These are phyloP conservation scores for Metopia argyrocephala DNA, from an alignment of 2,888 invertebrate genomes.

Conservation along the genomic window DNA sequence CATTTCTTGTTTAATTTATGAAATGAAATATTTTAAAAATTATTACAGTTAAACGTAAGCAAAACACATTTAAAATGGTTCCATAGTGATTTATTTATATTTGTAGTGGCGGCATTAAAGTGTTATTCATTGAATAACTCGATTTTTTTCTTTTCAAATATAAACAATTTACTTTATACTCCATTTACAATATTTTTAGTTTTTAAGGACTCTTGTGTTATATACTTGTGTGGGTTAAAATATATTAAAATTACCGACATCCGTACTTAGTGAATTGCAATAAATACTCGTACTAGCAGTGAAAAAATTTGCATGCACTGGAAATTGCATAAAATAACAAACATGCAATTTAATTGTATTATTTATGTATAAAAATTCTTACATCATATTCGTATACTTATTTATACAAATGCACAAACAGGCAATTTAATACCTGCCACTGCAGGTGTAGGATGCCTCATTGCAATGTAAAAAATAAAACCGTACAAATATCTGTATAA, in stretches of 20 bases:
- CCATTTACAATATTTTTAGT: not conserved
- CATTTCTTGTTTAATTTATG: not conserved
- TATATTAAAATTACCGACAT: not conserved
- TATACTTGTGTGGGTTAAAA: slow-evolving; percentile 6
- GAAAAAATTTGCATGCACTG: slow-evolving; percentile 17
- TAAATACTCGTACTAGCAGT: not conserved
- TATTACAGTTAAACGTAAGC: not conserved
- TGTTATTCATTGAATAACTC: slow-evolving; percentile 5
- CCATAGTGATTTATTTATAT: slow-evolving; percentile 37
- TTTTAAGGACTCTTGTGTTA: too few relatives aligned
- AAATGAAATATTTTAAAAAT: not conserved
- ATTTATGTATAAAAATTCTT: too few relatives aligned
- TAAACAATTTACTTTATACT: not conserved
- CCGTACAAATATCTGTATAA: not conserved
- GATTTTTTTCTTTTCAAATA: not conserved
- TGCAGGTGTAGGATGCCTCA: not conserved
- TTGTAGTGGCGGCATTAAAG: not conserved
- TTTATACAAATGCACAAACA: not conserved
- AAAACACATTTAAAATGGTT: slow-evolving; percentile 17
- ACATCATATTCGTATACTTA: not conserved
- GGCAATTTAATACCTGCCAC: not conserved
- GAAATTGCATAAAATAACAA: slow-evolving; percentile 17
- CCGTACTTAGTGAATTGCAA: slow-evolving; percentile 25
- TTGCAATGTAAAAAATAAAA: not conserved
- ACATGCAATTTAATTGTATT: slow-evolving; percentile 39